Conservation (phyloP, 1,140 invertebrate species). For the Bombus ignitus region DNA sequence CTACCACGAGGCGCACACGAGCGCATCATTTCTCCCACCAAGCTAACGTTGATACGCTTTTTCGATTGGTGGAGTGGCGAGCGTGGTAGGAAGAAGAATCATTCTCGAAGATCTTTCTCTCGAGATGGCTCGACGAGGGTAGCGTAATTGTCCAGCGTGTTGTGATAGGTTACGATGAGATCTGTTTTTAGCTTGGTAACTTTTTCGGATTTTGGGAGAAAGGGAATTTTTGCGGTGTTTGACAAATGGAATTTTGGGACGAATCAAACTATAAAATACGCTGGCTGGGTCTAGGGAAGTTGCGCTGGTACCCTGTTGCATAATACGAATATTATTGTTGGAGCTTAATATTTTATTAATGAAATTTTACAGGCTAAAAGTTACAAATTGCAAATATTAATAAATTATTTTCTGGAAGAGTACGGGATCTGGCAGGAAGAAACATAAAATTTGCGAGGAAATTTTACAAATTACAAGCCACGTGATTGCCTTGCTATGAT, state of each 20-base stretch:
- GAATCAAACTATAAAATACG: no score
- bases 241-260: not conserved
- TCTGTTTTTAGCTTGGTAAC: not conserved
- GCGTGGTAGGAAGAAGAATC: constrained; percentile 19
- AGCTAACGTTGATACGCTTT: not conserved
- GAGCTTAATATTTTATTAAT: no score
- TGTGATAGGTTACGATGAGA: constrained; percentile 26
- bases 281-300: no score
- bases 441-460: no score
- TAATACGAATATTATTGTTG: no score
- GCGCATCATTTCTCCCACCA: constrained; percentile 24
- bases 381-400: no score
- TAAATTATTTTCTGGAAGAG: no score
- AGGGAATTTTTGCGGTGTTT: not conserved
- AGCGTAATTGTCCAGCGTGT: constrained; percentile 12
- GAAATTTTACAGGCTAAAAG: no score
- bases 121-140: not conserved
- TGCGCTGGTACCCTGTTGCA: no score
- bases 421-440: no score
- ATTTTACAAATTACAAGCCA: no score
- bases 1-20: constrained; percentile 46
- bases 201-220: not conserved
- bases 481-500: no score
- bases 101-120: constrained; percentile 42
- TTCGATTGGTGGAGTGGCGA: constrained; percentile 48